Evolutionary conservation across 2,888 invertebrate genomes (phyloP), one percentile per base, ranked within the genome.

Genomic region (Ischnura elegans): DNA sequence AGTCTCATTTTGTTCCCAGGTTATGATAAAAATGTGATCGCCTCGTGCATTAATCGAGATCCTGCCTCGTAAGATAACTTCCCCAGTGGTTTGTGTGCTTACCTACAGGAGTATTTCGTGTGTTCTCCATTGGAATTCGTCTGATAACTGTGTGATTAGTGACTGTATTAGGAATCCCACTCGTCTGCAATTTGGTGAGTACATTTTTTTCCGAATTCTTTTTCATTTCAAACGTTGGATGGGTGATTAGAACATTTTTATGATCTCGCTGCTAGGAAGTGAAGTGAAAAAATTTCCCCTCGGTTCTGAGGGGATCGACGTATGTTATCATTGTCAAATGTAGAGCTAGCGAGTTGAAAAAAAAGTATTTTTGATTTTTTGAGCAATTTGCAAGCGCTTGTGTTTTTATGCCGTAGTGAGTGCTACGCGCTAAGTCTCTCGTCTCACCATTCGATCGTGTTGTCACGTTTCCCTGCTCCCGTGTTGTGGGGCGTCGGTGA

Each of bases 1-100:
- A 25, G 36, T 66, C 43, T 90, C 90, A 42, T 90, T 90, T 61
- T 61, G 13, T 61, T 43, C 43, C 16, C 61, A 90, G 90, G 90
- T 90, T 66, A 90, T 43, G 90, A 66, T 61, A 42, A 43, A 90
- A 90, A 90, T 90, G 90, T 90, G 90, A 61, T 43, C 43, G 66
- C 90, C n/a, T 10, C 25, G 61, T 55, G 45, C 61, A 90, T 36
- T 90, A 61, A 43, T 90, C 42, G 43, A 66, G 45, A 66, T 90
- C 61, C 45, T 90, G 90, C 61, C 90, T 61, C 61, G 43, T 90
- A 90, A 66, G 90, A 90, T 90, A 90, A 43, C 66, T 51, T 90
- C 43, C 66, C 66, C 61, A 19, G 90, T 90, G 90, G 43, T 66
- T 90, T 43, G 43, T 29, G 51, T 43, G 61, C 45, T 61, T 43